These are phyloP conservation scores for Campaea margaritaria DNA, from an alignment of 2,888 invertebrate species.

Conservation along the genomic window DNA sequence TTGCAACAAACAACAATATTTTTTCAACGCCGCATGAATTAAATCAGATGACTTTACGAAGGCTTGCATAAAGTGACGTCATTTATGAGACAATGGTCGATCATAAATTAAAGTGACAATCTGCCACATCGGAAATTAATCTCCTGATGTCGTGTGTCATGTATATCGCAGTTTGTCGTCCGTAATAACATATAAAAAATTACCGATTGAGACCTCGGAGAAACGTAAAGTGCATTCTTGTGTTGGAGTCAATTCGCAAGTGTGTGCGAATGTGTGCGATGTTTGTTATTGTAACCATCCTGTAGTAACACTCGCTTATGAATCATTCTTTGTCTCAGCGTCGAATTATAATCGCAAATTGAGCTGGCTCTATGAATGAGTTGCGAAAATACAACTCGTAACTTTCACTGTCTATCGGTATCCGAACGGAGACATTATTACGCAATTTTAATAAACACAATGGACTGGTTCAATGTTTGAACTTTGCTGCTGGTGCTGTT, in stretches of 20 bases:
- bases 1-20: conserved; percentile 40
- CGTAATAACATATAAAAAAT: conserved; percentile 77
- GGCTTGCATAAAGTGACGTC: conserved; percentile 74
- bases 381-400: conserved; percentile 26
- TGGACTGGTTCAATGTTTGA: conserved; percentile 12
- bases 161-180: conserved; percentile 68
- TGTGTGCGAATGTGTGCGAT: conserved; percentile 73
- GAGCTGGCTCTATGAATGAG: conserved; percentile 39
- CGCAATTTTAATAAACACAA: conserved; percentile 23
- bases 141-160: conserved; percentile 74
- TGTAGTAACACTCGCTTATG: conserved; percentile 50
- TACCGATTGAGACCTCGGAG: conserved; percentile 73
- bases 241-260: conserved; percentile 78
- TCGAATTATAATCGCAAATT: conserved; percentile 51
- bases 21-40: conserved; percentile 50
- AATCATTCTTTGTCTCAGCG: conserved; percentile 57
- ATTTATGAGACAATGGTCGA: conserved; percentile 78
- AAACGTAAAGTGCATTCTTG: conserved; percentile 81
- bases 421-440: conserved; percentile 24
- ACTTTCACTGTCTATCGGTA: conserved; percentile 32
- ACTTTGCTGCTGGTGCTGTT: conserved; percentile 10
- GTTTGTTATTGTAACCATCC: conserved; percentile 58
- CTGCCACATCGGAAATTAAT: conserved; percentile 82
- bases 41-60: conserved; percentile 63
- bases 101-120: conserved; percentile 83